Conservation (phyloP, 2,113 vertebrate genomes). For the Python bivittatus region DNA sequence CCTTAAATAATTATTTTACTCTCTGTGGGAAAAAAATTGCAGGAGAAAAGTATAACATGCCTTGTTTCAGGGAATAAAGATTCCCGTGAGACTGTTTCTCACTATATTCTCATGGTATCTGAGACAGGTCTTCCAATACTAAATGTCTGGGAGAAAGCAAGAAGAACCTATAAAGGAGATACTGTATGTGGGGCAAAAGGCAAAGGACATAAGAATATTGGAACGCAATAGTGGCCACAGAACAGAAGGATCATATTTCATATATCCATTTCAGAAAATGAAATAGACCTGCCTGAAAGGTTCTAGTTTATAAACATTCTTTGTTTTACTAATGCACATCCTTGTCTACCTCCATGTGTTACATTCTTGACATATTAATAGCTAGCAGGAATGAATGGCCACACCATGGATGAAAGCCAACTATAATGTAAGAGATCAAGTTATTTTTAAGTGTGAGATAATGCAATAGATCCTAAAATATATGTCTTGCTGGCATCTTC, state of each 20-base stretch:
- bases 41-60: not conserved
- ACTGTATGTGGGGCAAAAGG: not conserved
- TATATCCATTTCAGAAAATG: not conserved
- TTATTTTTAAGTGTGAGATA: conserved; percentile 47
- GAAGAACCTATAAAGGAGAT: not conserved
- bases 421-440: conserved; percentile 43
- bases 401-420: conserved; percentile 43
- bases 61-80: not conserved
- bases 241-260: not conserved
- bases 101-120: not conserved
- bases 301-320: not conserved
- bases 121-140: no score
- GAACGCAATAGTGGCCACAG: not conserved
- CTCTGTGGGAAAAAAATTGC: not conserved
- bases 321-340: not conserved
- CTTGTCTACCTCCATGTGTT: conserved; percentile 25
- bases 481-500: conserved; percentile 40
- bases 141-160: not conserved
- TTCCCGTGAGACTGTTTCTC: not conserved
- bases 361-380: conserved; percentile 53
- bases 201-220: not conserved
- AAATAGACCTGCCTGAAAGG: not conserved
- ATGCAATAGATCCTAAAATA: conserved; percentile 54
- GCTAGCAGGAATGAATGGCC: conserved; percentile 26
- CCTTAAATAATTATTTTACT: not conserved